Conservation (phyloP, 2,113 vertebrate species). For the Phalacrocorax pelagicus region DNA sequence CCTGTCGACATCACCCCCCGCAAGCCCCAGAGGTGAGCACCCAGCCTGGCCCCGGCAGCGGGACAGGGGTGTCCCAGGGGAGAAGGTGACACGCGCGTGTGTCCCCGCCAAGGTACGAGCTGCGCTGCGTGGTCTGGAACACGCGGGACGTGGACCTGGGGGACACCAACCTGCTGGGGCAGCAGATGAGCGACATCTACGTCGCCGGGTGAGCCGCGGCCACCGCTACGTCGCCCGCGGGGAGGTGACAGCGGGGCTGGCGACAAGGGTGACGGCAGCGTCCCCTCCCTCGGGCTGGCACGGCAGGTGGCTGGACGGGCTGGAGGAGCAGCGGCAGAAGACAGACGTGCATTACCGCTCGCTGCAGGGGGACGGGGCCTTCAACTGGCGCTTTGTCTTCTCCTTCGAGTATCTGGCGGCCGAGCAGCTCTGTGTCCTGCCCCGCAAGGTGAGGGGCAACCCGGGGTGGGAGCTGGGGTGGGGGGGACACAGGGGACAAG, state of each 20-base stretch:
- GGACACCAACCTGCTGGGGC: slow-evolving; percentile 19
- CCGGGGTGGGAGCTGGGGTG: rapidly evolving
- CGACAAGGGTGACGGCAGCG: rapidly evolving
- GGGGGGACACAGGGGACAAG: too few species aligned
- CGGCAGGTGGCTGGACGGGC: slow-evolving; percentile 71
- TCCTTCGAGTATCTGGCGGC: slow-evolving; percentile 61
- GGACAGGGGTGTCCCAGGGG: rapidly evolving
- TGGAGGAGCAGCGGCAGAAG: slow-evolving; percentile 68
- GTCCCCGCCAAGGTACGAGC: neutral
- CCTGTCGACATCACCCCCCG: slow-evolving; percentile 65
- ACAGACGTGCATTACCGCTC: slow-evolving; percentile 75
- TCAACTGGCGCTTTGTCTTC: slow-evolving; percentile 79
- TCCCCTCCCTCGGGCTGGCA: neutral
- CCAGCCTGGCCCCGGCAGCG: rapidly evolving
- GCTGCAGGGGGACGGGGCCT: slow-evolving; percentile 52
- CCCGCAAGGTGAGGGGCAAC: slow-evolving; percentile 46
- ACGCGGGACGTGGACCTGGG: neutral
- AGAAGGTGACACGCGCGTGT: neutral
- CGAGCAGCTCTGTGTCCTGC: slow-evolving; percentile 62
- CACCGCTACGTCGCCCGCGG: rapidly evolving
- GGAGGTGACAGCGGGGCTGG: neutral
- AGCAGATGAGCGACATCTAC: slow-evolving; percentile 75
- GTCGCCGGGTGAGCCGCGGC: slow-evolving; percentile 60
- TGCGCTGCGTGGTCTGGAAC: slow-evolving; percentile 49
- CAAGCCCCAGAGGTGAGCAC: slow-evolving; percentile 63